phyloP scores from a whole-genome alignment of 2,797 vertebrate species.

The Pseudochromis fuscus region DNA sequence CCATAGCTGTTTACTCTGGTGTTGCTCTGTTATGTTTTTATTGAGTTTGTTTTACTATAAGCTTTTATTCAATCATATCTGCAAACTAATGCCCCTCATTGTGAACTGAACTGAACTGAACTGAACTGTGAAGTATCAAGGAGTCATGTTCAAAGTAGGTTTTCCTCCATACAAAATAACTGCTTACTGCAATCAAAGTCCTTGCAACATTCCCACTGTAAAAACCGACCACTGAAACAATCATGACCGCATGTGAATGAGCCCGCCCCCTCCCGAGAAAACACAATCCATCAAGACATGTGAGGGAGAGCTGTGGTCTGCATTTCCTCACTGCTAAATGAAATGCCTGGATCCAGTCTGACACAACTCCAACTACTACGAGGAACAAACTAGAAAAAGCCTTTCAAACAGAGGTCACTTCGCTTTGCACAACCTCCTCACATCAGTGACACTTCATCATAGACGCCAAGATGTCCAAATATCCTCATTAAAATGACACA shows the following conservation, averaged over 20 bases:
- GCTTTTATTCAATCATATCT: conserved; percentile 44
- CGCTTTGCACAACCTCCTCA: conserved; percentile 33
- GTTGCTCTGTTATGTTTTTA: conserved; percentile 32
- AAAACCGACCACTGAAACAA: conserved; percentile 73
- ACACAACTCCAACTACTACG: conserved; percentile 37
- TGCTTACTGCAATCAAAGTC: conserved; percentile 53
- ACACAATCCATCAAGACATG: conserved; percentile 58
- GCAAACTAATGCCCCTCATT: conserved; percentile 21
- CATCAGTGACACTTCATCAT: conserved; percentile 21
- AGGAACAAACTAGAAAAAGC: conserved; percentile 15
- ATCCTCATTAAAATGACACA: conserved; percentile 51
- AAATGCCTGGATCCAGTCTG: conserved; percentile 60
- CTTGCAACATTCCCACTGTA: conserved; percentile 60
- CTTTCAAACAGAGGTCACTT: conserved; percentile 43
- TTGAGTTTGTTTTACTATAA: conserved; percentile 21
- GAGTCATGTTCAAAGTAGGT: conserved; percentile 46
- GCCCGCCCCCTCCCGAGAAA: conserved; percentile 58
- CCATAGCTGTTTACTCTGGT: conserved; percentile 21
- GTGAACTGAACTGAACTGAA: conserved; percentile 29
- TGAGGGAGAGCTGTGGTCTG: conserved; percentile 61
- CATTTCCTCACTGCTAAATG: conserved; percentile 67
- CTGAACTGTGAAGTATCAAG: conserved; percentile 25
- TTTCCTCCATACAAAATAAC: conserved; percentile 54
- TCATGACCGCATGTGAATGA: conserved; percentile 65
- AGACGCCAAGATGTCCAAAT: conserved; percentile 23